Conservation (phyloP, 2,888 invertebrate genomes). For the Cacoxenus indagator region DNA sequence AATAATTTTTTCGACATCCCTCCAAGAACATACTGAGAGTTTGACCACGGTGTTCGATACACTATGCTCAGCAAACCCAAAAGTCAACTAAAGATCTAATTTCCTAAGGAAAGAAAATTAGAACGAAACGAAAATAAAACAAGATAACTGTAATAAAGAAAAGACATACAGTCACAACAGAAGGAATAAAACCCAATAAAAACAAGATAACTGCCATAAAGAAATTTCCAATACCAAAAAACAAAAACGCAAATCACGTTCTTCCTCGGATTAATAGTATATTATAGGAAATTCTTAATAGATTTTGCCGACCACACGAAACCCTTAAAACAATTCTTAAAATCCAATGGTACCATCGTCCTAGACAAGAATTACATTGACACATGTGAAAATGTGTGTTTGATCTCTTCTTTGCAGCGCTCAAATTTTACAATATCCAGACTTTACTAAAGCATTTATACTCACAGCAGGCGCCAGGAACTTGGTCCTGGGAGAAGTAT, state of each 20-base stretch:
- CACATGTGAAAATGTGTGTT: not conserved
- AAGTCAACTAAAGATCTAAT: too few species aligned
- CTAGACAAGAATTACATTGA: not conserved
- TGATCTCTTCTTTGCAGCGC: not conserved
- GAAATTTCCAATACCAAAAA: too few species aligned
- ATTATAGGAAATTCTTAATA: too few species aligned
- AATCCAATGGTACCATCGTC: not conserved
- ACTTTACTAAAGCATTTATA: conserved; percentile 13
- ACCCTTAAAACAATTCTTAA: not conserved
- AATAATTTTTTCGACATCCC: too few species aligned
- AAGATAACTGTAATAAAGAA: too few species aligned
- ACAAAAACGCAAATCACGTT: too few species aligned
- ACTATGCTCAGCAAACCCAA: too few species aligned
- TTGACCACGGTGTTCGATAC: too few species aligned
- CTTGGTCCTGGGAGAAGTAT: conserved; percentile 6
- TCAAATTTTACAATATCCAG: conserved; percentile 5
- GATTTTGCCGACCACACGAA: not conserved
- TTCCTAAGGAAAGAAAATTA: not conserved
- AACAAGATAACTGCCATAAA: too few species aligned
- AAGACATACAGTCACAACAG: not conserved
- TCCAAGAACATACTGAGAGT: too few species aligned
- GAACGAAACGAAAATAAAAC: too few species aligned
- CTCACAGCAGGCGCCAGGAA: conserved; percentile 22
- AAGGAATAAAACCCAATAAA: not conserved
- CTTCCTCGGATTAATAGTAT: too few species aligned